These are phyloP conservation scores for Mormoops blainvillei DNA, from an alignment of 2,113 vertebrate genomes.

Conservation along the genomic window DNA sequence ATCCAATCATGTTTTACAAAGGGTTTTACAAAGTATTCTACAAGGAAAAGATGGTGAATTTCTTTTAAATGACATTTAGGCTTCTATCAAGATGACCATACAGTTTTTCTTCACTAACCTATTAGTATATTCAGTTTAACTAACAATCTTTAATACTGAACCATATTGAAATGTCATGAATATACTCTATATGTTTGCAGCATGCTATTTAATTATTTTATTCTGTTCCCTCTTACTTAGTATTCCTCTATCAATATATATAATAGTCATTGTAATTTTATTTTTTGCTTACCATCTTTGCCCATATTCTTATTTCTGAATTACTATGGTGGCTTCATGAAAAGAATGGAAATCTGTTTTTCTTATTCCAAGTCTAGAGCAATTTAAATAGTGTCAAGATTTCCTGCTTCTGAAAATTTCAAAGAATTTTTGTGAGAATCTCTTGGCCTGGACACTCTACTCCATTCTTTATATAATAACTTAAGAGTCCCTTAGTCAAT, in stretches of 20 bases:
- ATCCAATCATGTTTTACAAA: background rate
- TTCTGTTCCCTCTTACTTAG: background rate
- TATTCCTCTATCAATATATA: background rate
- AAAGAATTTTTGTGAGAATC: background rate
- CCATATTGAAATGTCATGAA: background rate
- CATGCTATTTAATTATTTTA: background rate
- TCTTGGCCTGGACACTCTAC: background rate
- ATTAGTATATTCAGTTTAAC: background rate
- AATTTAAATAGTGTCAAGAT: background rate
- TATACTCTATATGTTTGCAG: background rate
- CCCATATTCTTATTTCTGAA: background rate
- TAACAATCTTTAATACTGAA: background rate
- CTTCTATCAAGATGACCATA: background rate
- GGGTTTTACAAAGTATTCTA: background rate
- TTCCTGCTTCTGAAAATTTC: background rate
- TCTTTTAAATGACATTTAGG: background rate
- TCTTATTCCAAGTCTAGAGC: background rate
- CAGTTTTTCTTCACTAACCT: background rate
- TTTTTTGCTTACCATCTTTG: background rate
- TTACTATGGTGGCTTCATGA: background rate
- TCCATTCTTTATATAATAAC: background rate
- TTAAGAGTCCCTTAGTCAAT: background rate
- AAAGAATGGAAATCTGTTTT: background rate
- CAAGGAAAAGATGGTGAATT: background rate
- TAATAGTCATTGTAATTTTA: background rate